Conservation (phyloP, 2,113 vertebrate genomes). For the Macaca nemestrina region DNA sequence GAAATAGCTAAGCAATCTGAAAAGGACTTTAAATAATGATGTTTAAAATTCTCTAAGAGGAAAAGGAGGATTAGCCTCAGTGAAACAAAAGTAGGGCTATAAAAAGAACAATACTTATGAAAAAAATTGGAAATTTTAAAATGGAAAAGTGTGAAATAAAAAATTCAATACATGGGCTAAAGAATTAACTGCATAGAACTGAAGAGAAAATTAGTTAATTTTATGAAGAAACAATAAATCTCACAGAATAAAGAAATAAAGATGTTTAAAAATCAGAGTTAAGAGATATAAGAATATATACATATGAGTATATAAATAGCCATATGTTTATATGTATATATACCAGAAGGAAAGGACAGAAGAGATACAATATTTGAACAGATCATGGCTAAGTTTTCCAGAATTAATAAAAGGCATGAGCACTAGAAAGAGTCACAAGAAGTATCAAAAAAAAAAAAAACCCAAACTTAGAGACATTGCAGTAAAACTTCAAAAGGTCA, state of each 20-base stretch:
- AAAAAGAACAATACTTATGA: background rate
- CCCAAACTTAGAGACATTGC: background rate
- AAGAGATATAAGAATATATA: background rate
- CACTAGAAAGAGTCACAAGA: background rate
- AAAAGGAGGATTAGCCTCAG: background rate
- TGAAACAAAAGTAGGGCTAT: slow-evolving; percentile 3
- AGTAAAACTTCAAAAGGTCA: slow-evolving; percentile 12
- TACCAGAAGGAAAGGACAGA: background rate
- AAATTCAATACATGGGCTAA: background rate
- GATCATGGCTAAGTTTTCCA: background rate
- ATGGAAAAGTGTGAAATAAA: slow-evolving; percentile 25
- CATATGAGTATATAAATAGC: background rate
- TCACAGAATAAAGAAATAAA: background rate
- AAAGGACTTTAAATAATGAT: slow-evolving; percentile 15
- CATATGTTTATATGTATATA: background rate
- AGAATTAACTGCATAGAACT: background rate
- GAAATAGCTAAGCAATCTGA: slow-evolving; percentile 8
- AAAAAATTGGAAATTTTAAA: slow-evolving; percentile 25
- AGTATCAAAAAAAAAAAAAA: slow-evolving; percentile 20
- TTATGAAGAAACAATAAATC: background rate
- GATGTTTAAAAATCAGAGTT: background rate
- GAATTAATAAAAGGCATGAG: background rate
- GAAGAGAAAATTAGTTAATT: slow-evolving; percentile 38
- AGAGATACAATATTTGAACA: slow-evolving; percentile 5
- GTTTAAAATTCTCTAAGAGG: background rate